These are phyloP conservation scores for Sphinx pinastri DNA, from an alignment of 2,888 invertebrate species.

Conservation along the genomic window DNA sequence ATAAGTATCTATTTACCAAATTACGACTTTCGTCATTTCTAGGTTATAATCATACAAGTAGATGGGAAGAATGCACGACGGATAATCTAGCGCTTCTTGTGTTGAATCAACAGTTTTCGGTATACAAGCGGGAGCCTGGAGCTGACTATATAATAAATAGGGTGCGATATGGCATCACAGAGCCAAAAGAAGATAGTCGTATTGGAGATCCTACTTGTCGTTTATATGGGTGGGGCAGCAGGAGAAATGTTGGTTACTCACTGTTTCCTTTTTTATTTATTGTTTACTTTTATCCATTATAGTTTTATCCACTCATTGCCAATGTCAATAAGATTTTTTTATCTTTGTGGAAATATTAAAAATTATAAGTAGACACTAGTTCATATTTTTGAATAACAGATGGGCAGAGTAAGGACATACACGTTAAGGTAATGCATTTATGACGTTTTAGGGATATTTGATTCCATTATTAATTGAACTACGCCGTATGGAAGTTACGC, in stretches of 20 bases:
- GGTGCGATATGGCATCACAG: constrained; percentile 60
- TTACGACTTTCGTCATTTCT: constrained; percentile 21
- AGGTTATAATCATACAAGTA: constrained; percentile 64
- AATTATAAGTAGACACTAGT: too few species aligned
- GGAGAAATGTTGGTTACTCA: constrained; percentile 63
- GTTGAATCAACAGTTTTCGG: constrained; percentile 57
- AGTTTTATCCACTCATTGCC: too few species aligned
- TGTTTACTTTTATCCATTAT: too few species aligned
- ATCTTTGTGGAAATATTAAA: too few species aligned
- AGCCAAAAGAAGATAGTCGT: constrained; percentile 33
- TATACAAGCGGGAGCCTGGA: constrained; percentile 53
- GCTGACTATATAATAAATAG: constrained; percentile 63
- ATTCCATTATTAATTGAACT: constrained; percentile 65
- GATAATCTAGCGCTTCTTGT: constrained; percentile 69
- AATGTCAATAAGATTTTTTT: too few species aligned
- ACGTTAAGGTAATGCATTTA: background rate
- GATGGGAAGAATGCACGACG: constrained; percentile 56
- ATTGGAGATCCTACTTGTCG: constrained; percentile 47
- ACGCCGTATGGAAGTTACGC: constrained; percentile 50
- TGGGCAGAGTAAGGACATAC: too few species aligned
- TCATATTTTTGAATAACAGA: too few species aligned
- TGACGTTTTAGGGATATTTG: constrained; percentile 61
- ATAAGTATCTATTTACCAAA: too few species aligned
- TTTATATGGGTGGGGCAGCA: constrained; percentile 72
- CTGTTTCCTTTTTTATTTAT: background rate